These are phyloP conservation scores for Phortica magna DNA, from an alignment of 2,888 invertebrate genomes.

Conservation along the genomic window DNA sequence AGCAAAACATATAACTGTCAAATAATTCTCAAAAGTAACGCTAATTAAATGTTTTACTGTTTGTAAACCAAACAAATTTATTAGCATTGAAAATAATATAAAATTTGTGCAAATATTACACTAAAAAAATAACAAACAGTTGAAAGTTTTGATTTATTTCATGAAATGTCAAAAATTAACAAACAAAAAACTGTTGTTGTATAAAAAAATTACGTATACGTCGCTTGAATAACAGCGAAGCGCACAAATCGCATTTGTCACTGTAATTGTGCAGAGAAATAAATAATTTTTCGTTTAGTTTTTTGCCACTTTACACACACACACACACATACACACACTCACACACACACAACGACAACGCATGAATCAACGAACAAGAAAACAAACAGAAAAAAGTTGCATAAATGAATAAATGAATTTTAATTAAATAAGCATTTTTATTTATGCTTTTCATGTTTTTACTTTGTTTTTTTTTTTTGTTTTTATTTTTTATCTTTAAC, in stretches of 20 bases:
- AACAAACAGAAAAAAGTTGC: conserved; percentile 18
- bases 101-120: too few relatives aligned
- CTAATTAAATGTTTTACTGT: too few relatives aligned
- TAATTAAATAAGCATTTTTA: conserved; percentile 24
- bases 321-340: background rate
- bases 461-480: background rate
- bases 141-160: too few relatives aligned
- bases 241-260: background rate
- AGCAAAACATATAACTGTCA: too few relatives aligned
- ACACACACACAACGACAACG: conserved; percentile 2
- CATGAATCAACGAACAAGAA: background rate
- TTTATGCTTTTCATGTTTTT: conserved; percentile 10
- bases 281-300: conserved; percentile 8
- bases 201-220: too few relatives aligned
- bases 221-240: background rate
- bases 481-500: background rate
- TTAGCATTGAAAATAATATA: too few relatives aligned
- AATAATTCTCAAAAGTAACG: too few relatives aligned
- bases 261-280: background rate
- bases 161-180: too few relatives aligned
- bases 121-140: too few relatives aligned
- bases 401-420: conserved; percentile 34
- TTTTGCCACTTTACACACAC: background rate
- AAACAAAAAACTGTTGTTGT: too few relatives aligned
- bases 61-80: too few relatives aligned